phyloP scores from a whole-genome alignment of 2,113 vertebrate species.

The Hippocampus abdominalis region DNA sequence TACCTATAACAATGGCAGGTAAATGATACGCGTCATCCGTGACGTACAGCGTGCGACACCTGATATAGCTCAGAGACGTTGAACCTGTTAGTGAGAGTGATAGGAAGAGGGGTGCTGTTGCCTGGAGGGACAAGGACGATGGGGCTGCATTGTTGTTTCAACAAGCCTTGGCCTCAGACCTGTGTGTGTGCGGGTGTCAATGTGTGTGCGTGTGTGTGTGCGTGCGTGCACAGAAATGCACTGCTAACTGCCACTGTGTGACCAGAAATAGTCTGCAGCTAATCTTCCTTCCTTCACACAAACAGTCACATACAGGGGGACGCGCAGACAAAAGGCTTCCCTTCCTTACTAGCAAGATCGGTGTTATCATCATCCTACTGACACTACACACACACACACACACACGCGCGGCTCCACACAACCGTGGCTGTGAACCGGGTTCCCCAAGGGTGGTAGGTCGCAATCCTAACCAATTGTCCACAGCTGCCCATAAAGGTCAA shows the following conservation, averaged over 20 bases:
- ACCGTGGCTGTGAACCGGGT: too few species aligned
- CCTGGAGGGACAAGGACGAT: not conserved
- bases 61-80: conserved; percentile 1
- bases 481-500: not conserved
- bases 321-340: conserved; percentile 12
- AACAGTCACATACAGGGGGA: conserved; percentile 28
- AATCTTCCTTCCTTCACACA: conserved; percentile 59
- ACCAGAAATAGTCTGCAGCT: conserved; percentile 37
- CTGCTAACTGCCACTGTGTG: not conserved
- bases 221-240: not conserved
- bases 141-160: conserved; percentile 1
- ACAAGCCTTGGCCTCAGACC: not conserved
- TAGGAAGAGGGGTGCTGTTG: not conserved
- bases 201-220: not conserved
- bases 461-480: not conserved
- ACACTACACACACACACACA: conserved; percentile 7
- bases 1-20: not conserved
- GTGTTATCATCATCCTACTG: conserved; percentile 41
- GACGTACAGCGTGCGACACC: not conserved
- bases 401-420: conserved; percentile 11
- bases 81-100: conserved; percentile 2
- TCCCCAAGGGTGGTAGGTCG: too few species aligned
- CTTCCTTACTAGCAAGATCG: conserved; percentile 40
- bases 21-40: not conserved
- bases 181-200: not conserved